Evolutionary conservation across 2,113 vertebrate genomes (phyloP).

Genomic region (Sciurus niger): DNA sequence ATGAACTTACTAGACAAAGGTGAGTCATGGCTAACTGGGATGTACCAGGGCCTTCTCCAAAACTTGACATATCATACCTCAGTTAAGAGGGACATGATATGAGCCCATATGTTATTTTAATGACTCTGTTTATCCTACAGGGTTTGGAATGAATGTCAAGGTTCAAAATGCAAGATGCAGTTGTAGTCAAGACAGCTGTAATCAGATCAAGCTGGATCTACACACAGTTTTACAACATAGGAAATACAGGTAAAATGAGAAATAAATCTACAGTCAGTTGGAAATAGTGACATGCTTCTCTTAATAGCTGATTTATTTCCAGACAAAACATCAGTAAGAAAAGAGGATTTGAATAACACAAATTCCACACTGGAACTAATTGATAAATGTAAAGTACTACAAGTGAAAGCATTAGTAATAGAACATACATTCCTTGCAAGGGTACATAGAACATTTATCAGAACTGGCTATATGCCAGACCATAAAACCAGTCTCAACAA

Average conservation of each 20-base stretch:
- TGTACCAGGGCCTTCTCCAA: neutral
- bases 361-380: neutral
- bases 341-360: neutral
- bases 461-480: neutral
- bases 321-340: slow-evolving; percentile 39
- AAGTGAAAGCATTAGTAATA: neutral
- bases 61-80: neutral
- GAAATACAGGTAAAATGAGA: slow-evolving; percentile 13
- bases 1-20: neutral
- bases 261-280: neutral
- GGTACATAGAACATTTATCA: neutral
- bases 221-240: neutral
- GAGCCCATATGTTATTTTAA: neutral
- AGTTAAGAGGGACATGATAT: neutral
- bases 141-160: neutral
- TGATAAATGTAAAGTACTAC: neutral
- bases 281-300: neutral
- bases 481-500: slow-evolving; percentile 14
- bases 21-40: neutral
- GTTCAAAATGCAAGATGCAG: neutral
- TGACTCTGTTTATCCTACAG: neutral
- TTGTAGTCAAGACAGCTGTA: neutral
- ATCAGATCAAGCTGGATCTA: neutral
- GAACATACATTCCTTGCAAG: slow-evolving; percentile 7
- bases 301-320: neutral